These are phyloP conservation scores for Platycercus adscitus DNA, from an alignment of 2,113 vertebrate genomes.

Conservation along the genomic window DNA sequence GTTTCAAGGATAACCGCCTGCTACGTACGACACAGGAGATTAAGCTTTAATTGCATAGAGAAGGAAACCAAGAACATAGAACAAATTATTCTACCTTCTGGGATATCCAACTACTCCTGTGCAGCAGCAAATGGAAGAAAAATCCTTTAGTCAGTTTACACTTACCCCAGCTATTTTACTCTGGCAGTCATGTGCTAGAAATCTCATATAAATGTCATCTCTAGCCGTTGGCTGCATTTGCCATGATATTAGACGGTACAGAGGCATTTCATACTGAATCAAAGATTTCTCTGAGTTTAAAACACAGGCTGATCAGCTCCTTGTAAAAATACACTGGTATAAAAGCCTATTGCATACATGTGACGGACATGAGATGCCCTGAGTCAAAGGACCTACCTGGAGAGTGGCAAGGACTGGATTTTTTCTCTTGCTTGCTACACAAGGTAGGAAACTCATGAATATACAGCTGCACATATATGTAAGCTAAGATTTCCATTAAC, in stretches of 20 bases:
- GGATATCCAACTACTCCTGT: background rate
- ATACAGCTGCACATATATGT: background rate
- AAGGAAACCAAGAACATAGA: conserved; percentile 23
- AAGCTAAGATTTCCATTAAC: conserved; percentile 19
- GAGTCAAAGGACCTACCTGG: background rate
- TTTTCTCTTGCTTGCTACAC: background rate
- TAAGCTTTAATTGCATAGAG: background rate
- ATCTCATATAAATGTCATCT: background rate
- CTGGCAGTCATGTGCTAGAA: background rate
- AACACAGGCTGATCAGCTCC: background rate
- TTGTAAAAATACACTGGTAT: background rate
- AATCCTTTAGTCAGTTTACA: background rate
- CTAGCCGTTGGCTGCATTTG: conserved; percentile 8
- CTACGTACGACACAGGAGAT: background rate
- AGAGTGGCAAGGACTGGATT: background rate
- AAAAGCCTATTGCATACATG: background rate
- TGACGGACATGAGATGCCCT: background rate
- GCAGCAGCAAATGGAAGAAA: background rate
- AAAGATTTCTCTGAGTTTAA: background rate
- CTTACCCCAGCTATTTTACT: background rate
- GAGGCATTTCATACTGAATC: background rate
- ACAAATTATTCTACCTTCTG: conserved; percentile 6
- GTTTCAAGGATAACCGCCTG: background rate
- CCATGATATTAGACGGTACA: background rate
- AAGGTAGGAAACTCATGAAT: background rate